These are phyloP conservation scores for Alloplasta piceator DNA, from an alignment of 2,888 invertebrate genomes.

Conservation along the genomic window DNA sequence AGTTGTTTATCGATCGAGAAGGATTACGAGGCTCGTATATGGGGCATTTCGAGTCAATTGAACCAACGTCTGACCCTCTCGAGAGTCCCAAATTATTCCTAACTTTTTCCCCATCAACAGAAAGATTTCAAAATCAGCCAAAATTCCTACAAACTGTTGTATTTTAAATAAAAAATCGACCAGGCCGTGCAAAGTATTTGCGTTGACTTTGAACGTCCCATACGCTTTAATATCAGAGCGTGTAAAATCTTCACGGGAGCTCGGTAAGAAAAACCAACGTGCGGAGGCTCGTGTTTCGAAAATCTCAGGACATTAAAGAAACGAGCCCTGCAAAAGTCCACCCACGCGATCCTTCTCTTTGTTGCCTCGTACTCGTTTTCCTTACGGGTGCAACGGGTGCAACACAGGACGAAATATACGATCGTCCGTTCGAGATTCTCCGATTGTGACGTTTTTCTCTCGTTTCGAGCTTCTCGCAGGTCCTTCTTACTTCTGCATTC, in stretches of 20 bases:
- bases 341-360: constrained; percentile 48
- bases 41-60: too few relatives aligned
- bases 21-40: constrained; percentile 21
- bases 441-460: constrained; percentile 21
- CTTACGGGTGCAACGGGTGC: constrained; percentile 6
- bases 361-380: not conserved
- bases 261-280: constrained; percentile 9
- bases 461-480: constrained; percentile 6
- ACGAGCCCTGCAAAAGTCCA: constrained; percentile 54
- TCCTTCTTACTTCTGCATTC: constrained; percentile 14
- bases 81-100: too few relatives aligned
- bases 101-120: too few relatives aligned
- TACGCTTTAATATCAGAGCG: too few relatives aligned
- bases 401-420: constrained; percentile 44
- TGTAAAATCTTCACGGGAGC: not conserved
- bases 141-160: too few relatives aligned
- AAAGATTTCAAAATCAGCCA: too few relatives aligned
- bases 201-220: not conserved
- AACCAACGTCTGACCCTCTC: too few relatives aligned
- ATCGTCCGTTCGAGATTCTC: constrained; percentile 28
- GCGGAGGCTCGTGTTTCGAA: constrained; percentile 59
- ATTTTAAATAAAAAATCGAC: too few relatives aligned
- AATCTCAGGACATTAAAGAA: constrained; percentile 49
- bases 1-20: constrained; percentile 55
- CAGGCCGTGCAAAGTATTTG: not conserved